These are phyloP conservation scores for Nebria brevicollis DNA, from an alignment of 2,888 invertebrate species.

Conservation along the genomic window DNA sequence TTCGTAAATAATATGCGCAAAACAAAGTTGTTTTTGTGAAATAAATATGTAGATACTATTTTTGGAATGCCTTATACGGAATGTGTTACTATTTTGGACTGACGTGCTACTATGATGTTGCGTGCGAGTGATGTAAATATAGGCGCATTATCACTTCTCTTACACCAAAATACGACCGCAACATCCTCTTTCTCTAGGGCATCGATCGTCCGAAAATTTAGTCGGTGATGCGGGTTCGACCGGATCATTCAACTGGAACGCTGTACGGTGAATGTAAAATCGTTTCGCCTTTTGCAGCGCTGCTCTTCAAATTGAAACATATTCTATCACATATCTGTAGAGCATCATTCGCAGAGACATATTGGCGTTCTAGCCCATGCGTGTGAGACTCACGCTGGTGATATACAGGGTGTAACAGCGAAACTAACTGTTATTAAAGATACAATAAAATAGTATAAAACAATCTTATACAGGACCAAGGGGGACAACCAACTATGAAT, in stretches of 20 bases:
- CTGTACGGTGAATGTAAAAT: not conserved
- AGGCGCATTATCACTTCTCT: not conserved
- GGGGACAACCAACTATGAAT: too few species aligned
- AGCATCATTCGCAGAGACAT: too few species aligned
- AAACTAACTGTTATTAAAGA: too few species aligned
- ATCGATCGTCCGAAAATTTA: constrained; percentile 1
- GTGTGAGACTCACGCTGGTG: too few species aligned
- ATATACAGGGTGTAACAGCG: too few species aligned
- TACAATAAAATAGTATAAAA: too few species aligned
- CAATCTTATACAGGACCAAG: too few species aligned
- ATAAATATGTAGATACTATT: too few species aligned
- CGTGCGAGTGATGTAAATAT: not conserved
- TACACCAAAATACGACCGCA: not conserved
- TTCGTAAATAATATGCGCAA: too few species aligned
- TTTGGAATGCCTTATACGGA: not conserved
- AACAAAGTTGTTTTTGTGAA: too few species aligned
- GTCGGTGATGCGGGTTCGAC: not conserved
- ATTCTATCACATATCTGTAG: too few species aligned
- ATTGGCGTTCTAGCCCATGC: too few species aligned
- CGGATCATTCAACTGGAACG: not conserved
- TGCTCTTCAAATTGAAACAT: not conserved
- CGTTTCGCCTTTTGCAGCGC: not conserved
- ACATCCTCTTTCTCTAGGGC: not conserved
- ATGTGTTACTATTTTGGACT: not conserved
- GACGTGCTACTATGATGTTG: not conserved